Base-by-base conservation (phyloP, 2,888 invertebrate species). In the Sussaba pulchella region DNA sequence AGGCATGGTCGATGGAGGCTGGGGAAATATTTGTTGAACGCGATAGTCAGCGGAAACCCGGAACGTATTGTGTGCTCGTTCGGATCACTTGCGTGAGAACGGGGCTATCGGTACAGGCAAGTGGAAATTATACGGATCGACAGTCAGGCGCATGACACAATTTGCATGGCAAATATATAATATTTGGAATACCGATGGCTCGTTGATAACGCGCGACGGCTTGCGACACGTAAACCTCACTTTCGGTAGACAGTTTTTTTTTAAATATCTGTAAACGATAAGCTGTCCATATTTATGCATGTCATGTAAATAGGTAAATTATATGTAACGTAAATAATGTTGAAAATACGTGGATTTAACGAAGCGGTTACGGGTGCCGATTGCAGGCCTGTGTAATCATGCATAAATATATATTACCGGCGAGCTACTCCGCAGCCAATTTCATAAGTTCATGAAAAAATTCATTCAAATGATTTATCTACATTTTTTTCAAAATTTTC, bases 191-290 rank as follows among this genome's bases (percentile, higher is more conserved):
- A 64, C 36, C 52, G 14, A 39, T 2, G 5, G 26, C 14, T 52
- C 24, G 24, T 21, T 24, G 50, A 41, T 14, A 41, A 10, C 31
- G 10, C 70, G 59, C 36, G 52, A 75, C 70, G 50, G 61, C 61
- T 61, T 63, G 47, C 76, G 67, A 72, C 54, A 47, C 67, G 80
- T 17, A 72, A 81, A 41, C 45, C 64, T 45, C 47, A 14, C 75
- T 41, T 57, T 21, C 47, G 19, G 47, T 50, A 52, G 52, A 50
- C 64, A 81, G 71, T 73, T 84, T 83, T 87, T 86, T 87, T 87
- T 79, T n/a, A n/a, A n/a, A 86, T 86, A 87, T 87, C 81, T 78
- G 78, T 85, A 83, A 85, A 83, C 81, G 80, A 87, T 86, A 87
- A 86, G 83, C 71, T 85, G 84, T 85, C 85, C 81, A 84, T 66